Evolutionary conservation across 2,888 invertebrate genomes (phyloP).

Genomic region (Osedax fenrisi): DNA sequence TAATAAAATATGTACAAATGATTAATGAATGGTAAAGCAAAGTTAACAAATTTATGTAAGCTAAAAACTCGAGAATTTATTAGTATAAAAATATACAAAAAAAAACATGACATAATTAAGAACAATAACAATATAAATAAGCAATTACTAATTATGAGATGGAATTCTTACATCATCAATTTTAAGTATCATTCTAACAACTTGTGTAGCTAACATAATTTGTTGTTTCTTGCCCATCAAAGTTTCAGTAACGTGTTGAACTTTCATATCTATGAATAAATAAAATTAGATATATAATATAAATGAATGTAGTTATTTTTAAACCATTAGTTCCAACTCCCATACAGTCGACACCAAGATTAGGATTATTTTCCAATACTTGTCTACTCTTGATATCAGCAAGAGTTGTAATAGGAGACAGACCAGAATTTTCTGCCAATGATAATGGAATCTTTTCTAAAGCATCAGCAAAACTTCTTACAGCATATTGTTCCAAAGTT

Average conservation of each 20-base stretch:
- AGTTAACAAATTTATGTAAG: too few relatives aligned
- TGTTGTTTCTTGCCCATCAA: conserved; percentile 92
- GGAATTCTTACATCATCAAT: conserved; percentile 80
- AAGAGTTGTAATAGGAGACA: conserved; percentile 79
- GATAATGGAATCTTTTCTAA: conserved; percentile 86
- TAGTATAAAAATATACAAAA: background rate
- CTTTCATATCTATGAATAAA: conserved; percentile 69
- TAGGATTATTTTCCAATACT: conserved; percentile 67
- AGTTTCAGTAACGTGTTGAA: conserved; percentile 87
- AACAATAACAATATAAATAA: background rate
- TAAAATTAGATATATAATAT: background rate
- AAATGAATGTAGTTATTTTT: background rate
- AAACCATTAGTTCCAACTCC: conserved; percentile 59
- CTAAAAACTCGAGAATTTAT: too few relatives aligned
- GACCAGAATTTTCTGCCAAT: conserved; percentile 86
- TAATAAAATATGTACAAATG: too few relatives aligned
- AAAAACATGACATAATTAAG: background rate
- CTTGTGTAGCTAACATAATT: conserved; percentile 84
- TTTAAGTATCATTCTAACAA: conserved; percentile 98
- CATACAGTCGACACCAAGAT: conserved; percentile 90
- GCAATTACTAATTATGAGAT: background rate
- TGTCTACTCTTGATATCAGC: conserved; percentile 77
- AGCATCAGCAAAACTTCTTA: conserved; percentile 85
- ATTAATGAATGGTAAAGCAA: too few relatives aligned
- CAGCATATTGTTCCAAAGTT: conserved; percentile 90